Conservation (phyloP, 2,888 invertebrate species). For the Bruchidius siliquastri region DNA sequence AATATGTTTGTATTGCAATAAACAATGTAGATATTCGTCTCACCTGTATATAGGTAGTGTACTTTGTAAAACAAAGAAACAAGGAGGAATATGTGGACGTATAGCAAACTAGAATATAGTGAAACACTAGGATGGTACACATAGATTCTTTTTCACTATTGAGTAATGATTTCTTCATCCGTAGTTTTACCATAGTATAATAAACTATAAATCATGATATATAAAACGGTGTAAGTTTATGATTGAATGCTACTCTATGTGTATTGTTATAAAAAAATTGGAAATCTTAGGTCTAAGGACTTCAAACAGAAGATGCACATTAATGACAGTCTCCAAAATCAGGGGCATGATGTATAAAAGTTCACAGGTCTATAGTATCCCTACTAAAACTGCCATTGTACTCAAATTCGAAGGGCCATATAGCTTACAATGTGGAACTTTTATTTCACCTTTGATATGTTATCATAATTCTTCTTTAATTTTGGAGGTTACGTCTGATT, state of each 20-base stretch:
- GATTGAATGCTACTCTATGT: not conserved
- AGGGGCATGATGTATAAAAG: too few species aligned
- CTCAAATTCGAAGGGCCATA: too few species aligned
- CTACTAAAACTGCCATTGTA: too few species aligned
- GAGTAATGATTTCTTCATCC: not conserved
- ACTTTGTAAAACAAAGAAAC: not conserved
- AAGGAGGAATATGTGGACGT: not conserved
- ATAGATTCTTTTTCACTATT: not conserved
- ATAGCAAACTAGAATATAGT: not conserved
- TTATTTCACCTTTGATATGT: too few species aligned
- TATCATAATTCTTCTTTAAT: too few species aligned
- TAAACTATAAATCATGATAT: not conserved
- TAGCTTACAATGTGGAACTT: too few species aligned
- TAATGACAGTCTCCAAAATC: too few species aligned
- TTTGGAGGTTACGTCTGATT: too few species aligned
- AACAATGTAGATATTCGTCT: not conserved
- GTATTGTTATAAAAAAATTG: too few species aligned
- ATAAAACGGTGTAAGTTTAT: not conserved
- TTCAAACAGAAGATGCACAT: too few species aligned
- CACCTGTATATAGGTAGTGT: not conserved
- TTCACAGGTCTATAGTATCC: too few species aligned
- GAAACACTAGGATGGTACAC: not conserved
- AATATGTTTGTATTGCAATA: not conserved
- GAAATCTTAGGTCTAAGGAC: too few species aligned
- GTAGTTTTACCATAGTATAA: not conserved